Percentiles rank a stretch among this genome's conserved stretches.
Evolutionary conservation across 2,888 invertebrate species (phyloP).

Genomic region (Tipula helvola): DNA sequence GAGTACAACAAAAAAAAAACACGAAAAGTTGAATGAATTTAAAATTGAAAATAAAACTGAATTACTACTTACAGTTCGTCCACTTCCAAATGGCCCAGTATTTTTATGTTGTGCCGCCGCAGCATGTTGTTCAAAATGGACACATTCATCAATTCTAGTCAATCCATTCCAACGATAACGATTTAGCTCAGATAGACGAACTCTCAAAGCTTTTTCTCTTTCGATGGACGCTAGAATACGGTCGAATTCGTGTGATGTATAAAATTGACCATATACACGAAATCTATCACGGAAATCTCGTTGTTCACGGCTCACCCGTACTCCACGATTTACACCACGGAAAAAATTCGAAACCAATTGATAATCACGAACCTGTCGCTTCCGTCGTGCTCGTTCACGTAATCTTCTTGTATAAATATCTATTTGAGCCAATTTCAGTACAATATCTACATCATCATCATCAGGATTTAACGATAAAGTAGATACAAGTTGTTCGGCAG

Average conservation of each 20-base stretch:
- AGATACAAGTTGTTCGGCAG: constrained; percentile 83
- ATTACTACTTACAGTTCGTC: constrained; percentile 34
- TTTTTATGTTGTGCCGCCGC: constrained; percentile 45
- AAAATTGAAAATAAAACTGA: background rate
- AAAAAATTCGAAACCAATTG: constrained; percentile 82
- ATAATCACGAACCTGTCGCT: constrained; percentile 81
- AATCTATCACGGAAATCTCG: constrained; percentile 63
- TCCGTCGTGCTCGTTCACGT: constrained; percentile 75
- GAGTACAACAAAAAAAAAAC: background rate
- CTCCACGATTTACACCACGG: constrained; percentile 40
- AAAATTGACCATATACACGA: constrained; percentile 77
- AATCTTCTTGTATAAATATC: constrained; percentile 80
- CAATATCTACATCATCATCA: constrained; percentile 81
- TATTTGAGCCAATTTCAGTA: constrained; percentile 80
- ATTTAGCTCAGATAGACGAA: constrained; percentile 68
- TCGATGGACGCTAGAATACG: constrained; percentile 64
- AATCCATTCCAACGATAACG: constrained; percentile 79
- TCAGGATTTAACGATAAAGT: constrained; percentile 70
- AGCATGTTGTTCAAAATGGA: constrained; percentile 74
- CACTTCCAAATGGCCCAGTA: constrained; percentile 34
- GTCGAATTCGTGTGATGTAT: constrained; percentile 73
- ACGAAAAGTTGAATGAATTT: constrained; percentile 16
- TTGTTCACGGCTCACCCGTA: constrained; percentile 38
- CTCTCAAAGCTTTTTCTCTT: constrained; percentile 72
- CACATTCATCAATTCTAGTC: constrained; percentile 69